Conservation (phyloP, 2,113 vertebrate species). For the Lamprotornis superbus region DNA sequence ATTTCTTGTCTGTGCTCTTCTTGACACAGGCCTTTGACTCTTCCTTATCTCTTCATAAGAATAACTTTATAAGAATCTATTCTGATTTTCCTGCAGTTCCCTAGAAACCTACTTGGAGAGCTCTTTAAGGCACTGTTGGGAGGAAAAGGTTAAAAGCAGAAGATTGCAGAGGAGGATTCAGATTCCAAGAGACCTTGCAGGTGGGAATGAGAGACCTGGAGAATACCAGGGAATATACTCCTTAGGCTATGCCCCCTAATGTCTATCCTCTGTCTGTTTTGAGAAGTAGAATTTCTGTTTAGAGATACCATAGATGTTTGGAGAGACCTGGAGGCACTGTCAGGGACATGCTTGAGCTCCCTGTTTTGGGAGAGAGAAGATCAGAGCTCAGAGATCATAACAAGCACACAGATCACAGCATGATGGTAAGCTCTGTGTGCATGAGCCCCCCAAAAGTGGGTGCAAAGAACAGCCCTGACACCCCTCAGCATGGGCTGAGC, state of each 20-base stretch:
- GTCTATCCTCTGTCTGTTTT: neutral
- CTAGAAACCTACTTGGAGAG: neutral
- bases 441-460: rapidly evolving
- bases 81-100: neutral
- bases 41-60: neutral
- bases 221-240: neutral
- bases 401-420: neutral
- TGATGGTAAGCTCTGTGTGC: rapidly evolving
- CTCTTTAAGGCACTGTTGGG: neutral
- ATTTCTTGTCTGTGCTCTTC: neutral
- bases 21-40: neutral
- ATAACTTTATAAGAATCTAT: neutral
- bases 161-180: too few relatives aligned
- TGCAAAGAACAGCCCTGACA: neutral
- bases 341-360: neutral
- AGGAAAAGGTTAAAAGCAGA: neutral
- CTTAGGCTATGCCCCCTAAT: neutral
- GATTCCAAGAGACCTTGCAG: neutral
- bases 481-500: neutral
- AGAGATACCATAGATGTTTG: rapidly evolving
- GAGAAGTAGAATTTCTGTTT: neutral
- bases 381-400: neutral
- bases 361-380: neutral
- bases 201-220: neutral
- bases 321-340: neutral